A percentile compares a stretch with the other conserved stretches of the same genome.
These are phyloP conservation scores for Craterocephalus amniculus DNA, from an alignment of 2,797 vertebrate species.

Conservation along the genomic window DNA sequence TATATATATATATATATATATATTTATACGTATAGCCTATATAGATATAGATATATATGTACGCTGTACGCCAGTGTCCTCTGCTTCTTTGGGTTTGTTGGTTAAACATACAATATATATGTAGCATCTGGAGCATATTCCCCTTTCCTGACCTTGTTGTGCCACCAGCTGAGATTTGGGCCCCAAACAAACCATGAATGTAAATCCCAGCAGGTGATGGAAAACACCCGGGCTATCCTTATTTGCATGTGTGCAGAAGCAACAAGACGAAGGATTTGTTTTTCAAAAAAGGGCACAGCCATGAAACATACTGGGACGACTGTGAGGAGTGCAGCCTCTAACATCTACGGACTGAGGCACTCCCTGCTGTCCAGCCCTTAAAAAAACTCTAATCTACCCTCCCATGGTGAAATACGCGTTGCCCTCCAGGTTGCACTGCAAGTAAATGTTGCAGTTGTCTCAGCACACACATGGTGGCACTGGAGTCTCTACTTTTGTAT, in stretches of 20 bases:
- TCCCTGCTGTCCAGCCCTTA: not conserved
- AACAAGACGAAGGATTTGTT: slow-evolving; percentile 78
- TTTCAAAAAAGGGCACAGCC: slow-evolving; percentile 78
- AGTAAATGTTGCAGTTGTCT: slow-evolving; percentile 19
- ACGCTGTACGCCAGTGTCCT: not conserved
- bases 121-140: slow-evolving; percentile 3
- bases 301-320: slow-evolving; percentile 2
- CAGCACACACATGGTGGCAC: slow-evolving; percentile 64
- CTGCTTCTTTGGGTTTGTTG: not conserved
- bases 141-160: slow-evolving; percentile 50
- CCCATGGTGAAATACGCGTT: not conserved
- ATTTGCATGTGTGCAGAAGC: slow-evolving; percentile 82
- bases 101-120: not conserved
- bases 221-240: slow-evolving; percentile 71
- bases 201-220: slow-evolving; percentile 81
- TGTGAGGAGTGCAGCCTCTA: not conserved
- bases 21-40: too few relatives aligned
- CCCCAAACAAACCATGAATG: slow-evolving; percentile 72
- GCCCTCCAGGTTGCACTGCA: not conserved
- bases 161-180: slow-evolving; percentile 25
- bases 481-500: slow-evolving; percentile 26
- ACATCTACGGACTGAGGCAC: not conserved
- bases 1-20: too few relatives aligned
- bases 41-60: not conserved
- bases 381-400: not conserved